Percentiles rank a stretch among this genome's conserved stretches.
phyloP scores from a whole-genome alignment of 2,113 vertebrate genomes.

The Hippocampus zosterae region DNA sequence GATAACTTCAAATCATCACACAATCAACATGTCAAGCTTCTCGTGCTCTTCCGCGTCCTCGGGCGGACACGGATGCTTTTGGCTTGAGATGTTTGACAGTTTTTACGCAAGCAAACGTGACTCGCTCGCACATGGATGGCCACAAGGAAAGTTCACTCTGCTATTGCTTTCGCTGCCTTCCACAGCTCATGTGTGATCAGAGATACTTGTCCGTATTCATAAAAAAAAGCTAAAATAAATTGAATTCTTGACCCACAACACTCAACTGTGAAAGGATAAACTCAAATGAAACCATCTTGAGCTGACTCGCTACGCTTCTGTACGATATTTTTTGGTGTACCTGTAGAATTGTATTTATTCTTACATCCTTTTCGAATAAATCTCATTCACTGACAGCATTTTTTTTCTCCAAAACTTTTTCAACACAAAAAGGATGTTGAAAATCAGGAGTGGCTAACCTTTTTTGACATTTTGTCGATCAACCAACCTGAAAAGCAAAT shows the following conservation, averaged over 20 bases:
- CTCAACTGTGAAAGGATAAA: neutral
- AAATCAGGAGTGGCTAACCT: too few species aligned
- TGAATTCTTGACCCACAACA: neutral
- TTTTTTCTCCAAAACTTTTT: too few species aligned
- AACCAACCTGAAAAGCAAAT: too few species aligned
- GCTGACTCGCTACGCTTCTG: too few species aligned
- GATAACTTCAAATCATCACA: neutral
- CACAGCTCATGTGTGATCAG: conserved; percentile 37
- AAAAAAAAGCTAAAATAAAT: neutral
- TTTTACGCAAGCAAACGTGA: conserved; percentile 41
- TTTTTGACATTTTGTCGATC: too few species aligned
- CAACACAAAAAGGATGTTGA: too few species aligned
- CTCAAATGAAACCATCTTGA: too few species aligned
- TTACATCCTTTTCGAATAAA: too few species aligned
- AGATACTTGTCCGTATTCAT: conserved; percentile 15
- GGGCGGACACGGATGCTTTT: neutral
- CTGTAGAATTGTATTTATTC: too few species aligned
- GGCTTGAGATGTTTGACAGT: conserved; percentile 19
- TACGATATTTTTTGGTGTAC: too few species aligned
- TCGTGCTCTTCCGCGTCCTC: conserved; percentile 2
- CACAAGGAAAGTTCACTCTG: conserved; percentile 28
- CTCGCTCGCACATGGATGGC: conserved; percentile 32
- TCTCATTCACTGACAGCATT: too few species aligned
- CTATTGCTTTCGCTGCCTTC: conserved; percentile 2
- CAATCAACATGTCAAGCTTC: neutral